Evolutionary conservation across 2,888 invertebrate species (phyloP).

Genomic region (Ischnura elegans): DNA sequence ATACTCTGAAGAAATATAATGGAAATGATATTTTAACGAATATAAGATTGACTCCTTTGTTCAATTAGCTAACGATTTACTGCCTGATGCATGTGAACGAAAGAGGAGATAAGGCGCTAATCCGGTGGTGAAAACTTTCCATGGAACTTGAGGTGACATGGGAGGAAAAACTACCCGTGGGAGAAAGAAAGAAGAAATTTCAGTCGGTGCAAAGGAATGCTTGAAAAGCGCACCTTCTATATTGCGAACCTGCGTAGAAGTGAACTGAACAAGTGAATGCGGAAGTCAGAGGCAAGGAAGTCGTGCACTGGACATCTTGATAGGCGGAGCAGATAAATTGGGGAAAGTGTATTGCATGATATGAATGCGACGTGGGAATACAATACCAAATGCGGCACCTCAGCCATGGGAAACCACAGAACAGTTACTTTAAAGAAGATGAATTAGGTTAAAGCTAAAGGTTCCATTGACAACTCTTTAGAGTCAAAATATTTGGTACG

Average conservation of each 20-base stretch:
- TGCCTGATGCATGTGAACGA: neutral
- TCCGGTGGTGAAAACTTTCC: neutral
- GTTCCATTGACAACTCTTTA: too few species aligned
- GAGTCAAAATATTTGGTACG: too few species aligned
- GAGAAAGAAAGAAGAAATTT: neutral
- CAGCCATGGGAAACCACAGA: too few species aligned
- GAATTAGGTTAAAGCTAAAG: too few species aligned
- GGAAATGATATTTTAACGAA: too few species aligned
- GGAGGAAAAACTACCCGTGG: neutral
- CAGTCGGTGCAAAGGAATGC: neutral
- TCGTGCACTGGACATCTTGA: neutral
- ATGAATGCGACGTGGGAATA: neutral
- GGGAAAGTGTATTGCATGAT: neutral
- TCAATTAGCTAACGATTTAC: too few species aligned
- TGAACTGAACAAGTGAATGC: slow-evolving; percentile 16
- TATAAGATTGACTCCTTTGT: too few species aligned
- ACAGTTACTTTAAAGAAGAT: too few species aligned
- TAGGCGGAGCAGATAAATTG: neutral
- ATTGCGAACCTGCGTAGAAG: neutral
- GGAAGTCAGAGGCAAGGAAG: neutral
- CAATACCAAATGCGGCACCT: neutral
- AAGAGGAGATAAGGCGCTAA: neutral
- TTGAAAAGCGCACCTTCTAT: neutral
- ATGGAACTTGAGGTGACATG: neutral
- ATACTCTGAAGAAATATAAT: too few species aligned